Conservation (phyloP, 2,113 vertebrate species). For the Drymodes brunneopygia region DNA sequence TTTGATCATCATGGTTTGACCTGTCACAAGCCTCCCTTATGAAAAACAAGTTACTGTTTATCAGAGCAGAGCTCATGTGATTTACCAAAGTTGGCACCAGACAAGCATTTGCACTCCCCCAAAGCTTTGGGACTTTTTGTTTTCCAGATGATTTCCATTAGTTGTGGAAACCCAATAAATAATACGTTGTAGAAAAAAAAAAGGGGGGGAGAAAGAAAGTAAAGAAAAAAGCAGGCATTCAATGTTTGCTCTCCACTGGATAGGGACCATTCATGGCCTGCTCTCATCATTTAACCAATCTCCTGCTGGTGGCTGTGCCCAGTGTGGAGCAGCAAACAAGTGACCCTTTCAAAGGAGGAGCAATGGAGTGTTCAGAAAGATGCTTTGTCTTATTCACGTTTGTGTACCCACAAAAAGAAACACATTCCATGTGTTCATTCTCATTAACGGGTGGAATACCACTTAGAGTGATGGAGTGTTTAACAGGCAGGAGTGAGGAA, state of each 20-base stretch:
- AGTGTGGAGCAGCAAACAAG: neutral
- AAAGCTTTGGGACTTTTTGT: neutral
- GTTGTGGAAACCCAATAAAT: neutral
- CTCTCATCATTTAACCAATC: neutral
- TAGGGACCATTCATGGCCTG: neutral
- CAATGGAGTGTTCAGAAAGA: neutral
- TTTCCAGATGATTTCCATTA: neutral
- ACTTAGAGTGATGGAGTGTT: neutral
- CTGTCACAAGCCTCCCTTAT: neutral
- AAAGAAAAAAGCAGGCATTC: neutral
- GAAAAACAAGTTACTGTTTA: constrained; percentile 45
- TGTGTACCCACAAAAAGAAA: neutral
- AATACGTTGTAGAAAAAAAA: neutral
- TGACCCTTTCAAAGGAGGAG: neutral
- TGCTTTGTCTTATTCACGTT: neutral
- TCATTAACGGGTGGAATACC: fast-evolving
- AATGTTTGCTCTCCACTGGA: neutral
- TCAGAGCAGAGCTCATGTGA: neutral
- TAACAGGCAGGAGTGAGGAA: neutral
- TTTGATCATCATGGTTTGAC: neutral
- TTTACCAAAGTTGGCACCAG: neutral
- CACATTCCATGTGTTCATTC: neutral
- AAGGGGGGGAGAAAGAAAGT: fast-evolving
- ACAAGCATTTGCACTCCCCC: neutral
- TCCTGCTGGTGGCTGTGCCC: neutral